Evolutionary conservation across 2,113 vertebrate species (phyloP), one percentile per base, ranked within the genome.

Genomic region (Typhlomys cinereus): DNA sequence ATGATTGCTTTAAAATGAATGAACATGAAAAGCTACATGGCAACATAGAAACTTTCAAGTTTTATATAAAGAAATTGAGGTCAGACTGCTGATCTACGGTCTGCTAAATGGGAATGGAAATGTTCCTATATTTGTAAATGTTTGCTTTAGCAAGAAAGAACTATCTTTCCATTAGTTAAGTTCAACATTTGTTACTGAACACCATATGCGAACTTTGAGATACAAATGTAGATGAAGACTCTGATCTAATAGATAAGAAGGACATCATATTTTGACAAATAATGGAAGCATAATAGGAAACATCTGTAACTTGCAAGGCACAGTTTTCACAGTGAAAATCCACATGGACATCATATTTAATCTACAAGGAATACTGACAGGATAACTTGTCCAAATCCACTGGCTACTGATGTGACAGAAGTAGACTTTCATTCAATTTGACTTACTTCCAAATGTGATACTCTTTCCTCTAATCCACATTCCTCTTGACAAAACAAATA

Each of bases 1-100:
- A 88, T 6, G 14, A 18, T 36, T 93, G 27, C 36, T 86, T 89
- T 29, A 91, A 79, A n/a, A 88, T 81, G 39, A 57, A 90, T 75
- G 66, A 52, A 66, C 81, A 73, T 85, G 29, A 76, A 64, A 74
- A 82, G 31, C 39, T 36, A 11, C 12, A 48, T 23, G 78, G 41
- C 0, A 54, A 85, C 93, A 67, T 50, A 78, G 95, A 62, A 81
- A 34, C 6, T 36, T 62, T 74, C 46, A 67, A 71, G 5, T 70
- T 80, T 88, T 93, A 1, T 70, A 67, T 59, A 39, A 91, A 83
- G 17, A 81, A 78, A 81, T 61, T 20, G 4, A 75, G 18, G 71
- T 14, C 11, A 85, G 10, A 12, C 69, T 78, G 10, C 29, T 83
- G 86, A n/a, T 74, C 41, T 17, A 41, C 21, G 73, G 44, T 1